These are phyloP conservation scores for Panthera leo DNA, from an alignment of 2,113 vertebrate species.

Conservation along the genomic window DNA sequence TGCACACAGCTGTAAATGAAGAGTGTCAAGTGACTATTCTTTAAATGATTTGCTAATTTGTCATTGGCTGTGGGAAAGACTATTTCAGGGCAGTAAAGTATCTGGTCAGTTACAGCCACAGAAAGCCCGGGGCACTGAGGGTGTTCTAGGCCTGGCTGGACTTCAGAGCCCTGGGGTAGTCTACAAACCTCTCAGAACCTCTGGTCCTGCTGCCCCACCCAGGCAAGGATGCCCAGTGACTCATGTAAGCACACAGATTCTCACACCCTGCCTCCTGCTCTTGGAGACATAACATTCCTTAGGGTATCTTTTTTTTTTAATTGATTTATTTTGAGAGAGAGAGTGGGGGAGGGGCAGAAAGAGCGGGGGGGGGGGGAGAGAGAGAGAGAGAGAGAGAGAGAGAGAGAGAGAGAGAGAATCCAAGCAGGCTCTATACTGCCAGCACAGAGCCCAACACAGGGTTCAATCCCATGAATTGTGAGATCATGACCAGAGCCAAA, in stretches of 20 bases:
- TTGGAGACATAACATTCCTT: neutral
- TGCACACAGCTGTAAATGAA: neutral
- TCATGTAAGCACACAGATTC: neutral
- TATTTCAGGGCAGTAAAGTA: neutral
- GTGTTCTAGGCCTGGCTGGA: neutral
- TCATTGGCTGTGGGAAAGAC: neutral
- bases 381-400: too few species aligned
- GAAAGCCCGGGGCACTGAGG: neutral
- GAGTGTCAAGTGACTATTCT: neutral
- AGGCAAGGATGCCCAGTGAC: neutral
- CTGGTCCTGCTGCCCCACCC: neutral
- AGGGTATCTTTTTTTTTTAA: too few species aligned
- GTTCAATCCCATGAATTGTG: too few species aligned
- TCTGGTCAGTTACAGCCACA: neutral
- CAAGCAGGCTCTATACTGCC: too few species aligned
- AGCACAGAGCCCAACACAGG: too few species aligned
- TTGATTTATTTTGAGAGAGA: too few species aligned
- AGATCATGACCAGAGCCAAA: too few species aligned
- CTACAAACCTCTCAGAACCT: neutral
- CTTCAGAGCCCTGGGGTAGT: neutral
- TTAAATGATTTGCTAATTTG: constrained; percentile 16
- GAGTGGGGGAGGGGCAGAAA: too few species aligned
- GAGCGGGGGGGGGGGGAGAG: too few species aligned
- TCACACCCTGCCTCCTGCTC: neutral
- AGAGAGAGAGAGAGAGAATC: too few species aligned